phyloP scores from a whole-genome alignment of 2,888 invertebrate species.

The Dryadula phaetusa region DNA sequence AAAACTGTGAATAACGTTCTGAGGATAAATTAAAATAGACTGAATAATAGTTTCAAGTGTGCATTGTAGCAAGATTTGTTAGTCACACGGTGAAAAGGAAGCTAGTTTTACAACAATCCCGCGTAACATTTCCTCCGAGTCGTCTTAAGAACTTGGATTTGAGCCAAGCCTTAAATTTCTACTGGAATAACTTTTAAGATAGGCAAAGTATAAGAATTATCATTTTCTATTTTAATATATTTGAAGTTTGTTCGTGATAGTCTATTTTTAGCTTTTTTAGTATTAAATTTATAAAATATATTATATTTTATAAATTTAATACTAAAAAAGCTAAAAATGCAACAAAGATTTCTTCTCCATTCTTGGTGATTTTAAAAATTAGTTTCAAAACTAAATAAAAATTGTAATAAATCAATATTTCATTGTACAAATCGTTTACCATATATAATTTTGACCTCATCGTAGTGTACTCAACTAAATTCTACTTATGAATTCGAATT shows the following conservation, averaged over 20 bases:
- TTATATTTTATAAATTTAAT: background rate
- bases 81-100: slow-evolving; percentile 37
- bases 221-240: slow-evolving; percentile 15
- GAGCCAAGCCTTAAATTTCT: slow-evolving; percentile 31
- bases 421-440: background rate
- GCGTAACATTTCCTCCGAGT: slow-evolving; percentile 31
- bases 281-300: too few species aligned
- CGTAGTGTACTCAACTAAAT: background rate
- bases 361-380: background rate
- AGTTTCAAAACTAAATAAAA: too few species aligned
- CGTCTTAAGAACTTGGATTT: slow-evolving; percentile 30
- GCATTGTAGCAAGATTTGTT: slow-evolving; percentile 40
- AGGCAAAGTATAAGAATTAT: slow-evolving; percentile 14
- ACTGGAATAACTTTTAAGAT: slow-evolving; percentile 28
- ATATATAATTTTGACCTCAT: background rate
- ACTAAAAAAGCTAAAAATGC: background rate
- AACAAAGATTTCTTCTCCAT: too few species aligned
- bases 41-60: slow-evolving; percentile 29
- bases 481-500: too few species aligned
- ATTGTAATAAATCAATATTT: too few species aligned
- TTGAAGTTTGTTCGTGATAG: slow-evolving; percentile 8
- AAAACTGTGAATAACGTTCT: slow-evolving; percentile 7
- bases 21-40: slow-evolving; percentile 28
- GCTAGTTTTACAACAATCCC: slow-evolving; percentile 35
- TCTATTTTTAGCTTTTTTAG: too few species aligned